phyloP scores from a whole-genome alignment of 2,888 invertebrate genomes.

The Brenthis hecate region DNA sequence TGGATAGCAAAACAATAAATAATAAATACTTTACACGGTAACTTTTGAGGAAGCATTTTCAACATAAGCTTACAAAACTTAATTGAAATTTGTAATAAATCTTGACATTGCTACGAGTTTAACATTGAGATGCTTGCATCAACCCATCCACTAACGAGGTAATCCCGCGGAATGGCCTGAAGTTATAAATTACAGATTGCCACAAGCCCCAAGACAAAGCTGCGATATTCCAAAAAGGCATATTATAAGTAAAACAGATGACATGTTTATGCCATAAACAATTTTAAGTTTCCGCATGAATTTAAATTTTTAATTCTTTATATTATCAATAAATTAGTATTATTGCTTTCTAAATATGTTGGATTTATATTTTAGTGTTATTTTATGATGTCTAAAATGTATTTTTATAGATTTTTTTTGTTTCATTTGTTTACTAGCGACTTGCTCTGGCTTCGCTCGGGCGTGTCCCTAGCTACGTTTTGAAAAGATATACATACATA shows the following conservation, averaged over 20 bases:
- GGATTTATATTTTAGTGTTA: too few species aligned
- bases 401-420: too few species aligned
- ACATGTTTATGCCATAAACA: not conserved
- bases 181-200: conserved; percentile 63
- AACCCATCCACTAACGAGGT: conserved; percentile 62
- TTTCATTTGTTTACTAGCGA: too few species aligned
- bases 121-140: conserved; percentile 51
- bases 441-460: too few species aligned
- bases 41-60: not conserved
- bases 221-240: not conserved
- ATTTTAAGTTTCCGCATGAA: not conserved
- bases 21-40: too few species aligned
- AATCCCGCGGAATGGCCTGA: conserved; percentile 60
- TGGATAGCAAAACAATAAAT: too few species aligned
- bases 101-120: conserved; percentile 56
- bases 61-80: not conserved
- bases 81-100: not conserved
- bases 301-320: too few species aligned
- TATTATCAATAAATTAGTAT: too few species aligned
- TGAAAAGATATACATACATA: too few species aligned
- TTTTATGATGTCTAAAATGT: too few species aligned
- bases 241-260: conserved; percentile 5
- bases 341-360: too few species aligned
- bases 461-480: too few species aligned
- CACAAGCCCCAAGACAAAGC: conserved; percentile 9